phyloP scores from a whole-genome alignment of 37 sponge, comb jelly and placozoan species.

The Beroe ovata region DNA sequence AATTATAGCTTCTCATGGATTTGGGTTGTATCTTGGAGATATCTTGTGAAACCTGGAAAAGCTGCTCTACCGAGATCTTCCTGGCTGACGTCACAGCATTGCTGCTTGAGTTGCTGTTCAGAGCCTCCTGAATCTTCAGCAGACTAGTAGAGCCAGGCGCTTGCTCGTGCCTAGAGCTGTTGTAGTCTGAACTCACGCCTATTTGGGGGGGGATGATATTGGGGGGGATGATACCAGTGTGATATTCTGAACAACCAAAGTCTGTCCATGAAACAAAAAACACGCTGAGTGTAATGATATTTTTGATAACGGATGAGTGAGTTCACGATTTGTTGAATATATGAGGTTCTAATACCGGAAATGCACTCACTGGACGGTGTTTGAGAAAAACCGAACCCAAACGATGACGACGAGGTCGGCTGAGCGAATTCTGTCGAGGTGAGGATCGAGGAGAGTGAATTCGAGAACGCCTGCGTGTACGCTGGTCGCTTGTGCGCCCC shows the following conservation, averaged over 20 bases:
- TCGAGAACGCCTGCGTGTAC: conserved; percentile 59
- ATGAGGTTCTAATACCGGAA: no score
- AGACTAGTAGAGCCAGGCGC: conserved; percentile 13
- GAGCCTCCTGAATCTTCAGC: not conserved
- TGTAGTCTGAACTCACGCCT: conserved; percentile 39
- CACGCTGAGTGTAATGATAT: no score
- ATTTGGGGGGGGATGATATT: no score
- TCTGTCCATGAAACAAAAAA: no score
- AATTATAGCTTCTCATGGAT: no score
- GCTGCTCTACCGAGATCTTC: conserved; percentile 58
- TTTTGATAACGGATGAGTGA: no score
- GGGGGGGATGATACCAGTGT: no score
- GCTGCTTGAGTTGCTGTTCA: not conserved
- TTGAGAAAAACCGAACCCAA: conserved; percentile 44
- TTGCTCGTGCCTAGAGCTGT: conserved; percentile 34
- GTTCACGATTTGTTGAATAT: no score
- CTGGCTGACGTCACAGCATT: not conserved
- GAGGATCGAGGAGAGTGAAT: not conserved
- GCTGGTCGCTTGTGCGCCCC: conserved; percentile 47
- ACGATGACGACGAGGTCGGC: conserved; percentile 19
- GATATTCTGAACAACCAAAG: no score
- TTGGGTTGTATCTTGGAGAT: no score
- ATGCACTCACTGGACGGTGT: conserved; percentile 47
- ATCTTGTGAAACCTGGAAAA: conserved; percentile 59
- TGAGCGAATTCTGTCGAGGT: not conserved